Conservation (phyloP, 2,797 vertebrate species). For the Sebastes minor region DNA sequence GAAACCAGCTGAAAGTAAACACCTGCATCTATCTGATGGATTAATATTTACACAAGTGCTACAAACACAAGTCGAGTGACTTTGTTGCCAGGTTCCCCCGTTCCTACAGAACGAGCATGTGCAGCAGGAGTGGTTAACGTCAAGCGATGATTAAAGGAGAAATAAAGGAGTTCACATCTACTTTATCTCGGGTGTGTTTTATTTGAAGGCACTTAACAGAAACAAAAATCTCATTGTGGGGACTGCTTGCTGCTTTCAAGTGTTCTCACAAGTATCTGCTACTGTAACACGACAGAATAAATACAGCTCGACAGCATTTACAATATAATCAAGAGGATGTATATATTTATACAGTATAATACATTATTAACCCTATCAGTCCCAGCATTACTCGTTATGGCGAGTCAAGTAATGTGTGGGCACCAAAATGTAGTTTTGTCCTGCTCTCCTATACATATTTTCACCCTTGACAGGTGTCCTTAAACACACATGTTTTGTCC, state of each 20-base stretch:
- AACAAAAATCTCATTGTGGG: background rate
- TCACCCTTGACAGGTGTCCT: background rate
- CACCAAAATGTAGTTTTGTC: background rate
- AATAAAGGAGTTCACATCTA: background rate
- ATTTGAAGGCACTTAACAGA: background rate
- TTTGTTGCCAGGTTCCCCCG: background rate
- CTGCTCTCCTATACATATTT: background rate
- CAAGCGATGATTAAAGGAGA: background rate
- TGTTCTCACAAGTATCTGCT: background rate
- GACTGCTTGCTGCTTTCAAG: background rate
- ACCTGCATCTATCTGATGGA: background rate
- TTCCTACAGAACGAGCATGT: background rate
- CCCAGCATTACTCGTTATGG: background rate
- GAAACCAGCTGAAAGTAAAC: slow-evolving; percentile 24
- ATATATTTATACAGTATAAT: background rate
- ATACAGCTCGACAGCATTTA: background rate
- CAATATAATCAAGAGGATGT: background rate
- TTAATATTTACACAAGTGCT: slow-evolving; percentile 30
- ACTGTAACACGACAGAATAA: background rate
- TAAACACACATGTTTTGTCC: too few relatives aligned
- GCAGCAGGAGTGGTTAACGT: background rate
- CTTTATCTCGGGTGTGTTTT: background rate
- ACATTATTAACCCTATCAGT: background rate
- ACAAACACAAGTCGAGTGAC: background rate
- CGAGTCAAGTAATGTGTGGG: background rate